Evolutionary conservation across 2,888 invertebrate species (phyloP).

Genomic region (Vanessa cardui): DNA sequence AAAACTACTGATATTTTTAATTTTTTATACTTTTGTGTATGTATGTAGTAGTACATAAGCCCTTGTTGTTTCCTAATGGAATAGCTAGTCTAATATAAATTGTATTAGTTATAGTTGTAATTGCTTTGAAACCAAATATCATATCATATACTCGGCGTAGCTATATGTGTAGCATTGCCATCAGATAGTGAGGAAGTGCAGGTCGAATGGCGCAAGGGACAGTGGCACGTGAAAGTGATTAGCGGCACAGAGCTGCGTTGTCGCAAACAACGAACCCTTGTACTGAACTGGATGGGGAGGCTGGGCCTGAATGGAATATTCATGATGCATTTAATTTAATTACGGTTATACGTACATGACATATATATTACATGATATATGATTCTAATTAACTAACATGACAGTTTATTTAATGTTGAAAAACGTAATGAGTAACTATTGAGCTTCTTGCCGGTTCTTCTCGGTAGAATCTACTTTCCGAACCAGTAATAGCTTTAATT

Average conservation of each 20-base stretch:
- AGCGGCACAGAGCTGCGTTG: conserved; percentile 70
- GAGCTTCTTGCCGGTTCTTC: no score
- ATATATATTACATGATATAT: no score
- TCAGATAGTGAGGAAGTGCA: conserved; percentile 66
- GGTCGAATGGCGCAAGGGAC: conserved; percentile 54
- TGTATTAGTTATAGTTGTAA: background rate
- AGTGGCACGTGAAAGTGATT: conserved; percentile 79
- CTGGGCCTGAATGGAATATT: conserved; percentile 32
- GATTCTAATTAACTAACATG: no score
- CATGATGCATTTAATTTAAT: background rate
- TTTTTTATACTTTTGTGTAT: no score
- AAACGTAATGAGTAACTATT: no score
- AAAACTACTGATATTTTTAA: no score
- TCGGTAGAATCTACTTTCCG: no score
- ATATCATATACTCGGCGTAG: background rate
- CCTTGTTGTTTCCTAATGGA: no score
- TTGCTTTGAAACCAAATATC: background rate
- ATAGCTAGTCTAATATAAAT: background rate
- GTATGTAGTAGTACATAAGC: no score
- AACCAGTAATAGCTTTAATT: no score
- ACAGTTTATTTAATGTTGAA: no score
- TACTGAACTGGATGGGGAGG: conserved; percentile 44
- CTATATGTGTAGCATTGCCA: conserved; percentile 18
- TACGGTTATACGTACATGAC: background rate
- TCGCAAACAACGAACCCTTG: conserved; percentile 66